Conservation (phyloP, 2,797 vertebrate species). For the Denticeps clupeoides region DNA sequence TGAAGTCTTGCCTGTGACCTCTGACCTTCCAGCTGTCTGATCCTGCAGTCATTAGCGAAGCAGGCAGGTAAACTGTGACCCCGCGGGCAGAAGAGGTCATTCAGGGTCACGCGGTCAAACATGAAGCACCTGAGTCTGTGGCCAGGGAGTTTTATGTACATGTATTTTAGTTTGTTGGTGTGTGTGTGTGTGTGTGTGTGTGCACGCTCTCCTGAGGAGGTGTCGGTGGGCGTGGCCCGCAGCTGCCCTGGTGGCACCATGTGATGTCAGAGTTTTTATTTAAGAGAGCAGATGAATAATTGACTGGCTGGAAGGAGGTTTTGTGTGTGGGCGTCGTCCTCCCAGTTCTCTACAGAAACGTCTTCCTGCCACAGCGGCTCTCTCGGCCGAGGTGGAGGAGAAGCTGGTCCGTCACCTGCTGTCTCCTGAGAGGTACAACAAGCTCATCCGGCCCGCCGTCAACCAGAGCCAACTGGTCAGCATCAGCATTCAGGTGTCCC, state of each 20-base stretch:
- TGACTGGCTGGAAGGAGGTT: constrained; percentile 52
- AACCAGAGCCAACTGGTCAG: constrained; percentile 69
- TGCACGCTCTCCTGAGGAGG: not conserved
- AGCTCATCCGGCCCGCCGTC: constrained; percentile 64
- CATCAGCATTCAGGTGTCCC: constrained; percentile 64
- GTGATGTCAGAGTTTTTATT: constrained; percentile 59
- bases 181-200: not conserved
- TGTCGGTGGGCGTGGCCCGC: not conserved
- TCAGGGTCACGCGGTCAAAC: no score
- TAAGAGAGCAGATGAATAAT: constrained; percentile 60
- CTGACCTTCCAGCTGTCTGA: no score
- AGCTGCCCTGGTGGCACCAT: constrained; percentile 9
- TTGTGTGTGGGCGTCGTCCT: no score
- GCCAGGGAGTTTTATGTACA: not conserved
- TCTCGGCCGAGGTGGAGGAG: constrained; percentile 61
- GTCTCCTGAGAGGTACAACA: constrained; percentile 27
- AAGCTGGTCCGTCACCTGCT: constrained; percentile 24
- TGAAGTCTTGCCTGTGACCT: no score
- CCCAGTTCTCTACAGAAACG: no score
- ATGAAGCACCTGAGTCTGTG: no score
- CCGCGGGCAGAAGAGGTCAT: no score
- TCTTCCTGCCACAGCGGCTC: constrained; percentile 49
- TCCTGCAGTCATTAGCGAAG: no score
- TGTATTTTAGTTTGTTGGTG: not conserved
- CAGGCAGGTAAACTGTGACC: no score